Base-by-base conservation (phyloP, 2,113 vertebrate genomes). In the Alligator mississippiensis region DNA sequence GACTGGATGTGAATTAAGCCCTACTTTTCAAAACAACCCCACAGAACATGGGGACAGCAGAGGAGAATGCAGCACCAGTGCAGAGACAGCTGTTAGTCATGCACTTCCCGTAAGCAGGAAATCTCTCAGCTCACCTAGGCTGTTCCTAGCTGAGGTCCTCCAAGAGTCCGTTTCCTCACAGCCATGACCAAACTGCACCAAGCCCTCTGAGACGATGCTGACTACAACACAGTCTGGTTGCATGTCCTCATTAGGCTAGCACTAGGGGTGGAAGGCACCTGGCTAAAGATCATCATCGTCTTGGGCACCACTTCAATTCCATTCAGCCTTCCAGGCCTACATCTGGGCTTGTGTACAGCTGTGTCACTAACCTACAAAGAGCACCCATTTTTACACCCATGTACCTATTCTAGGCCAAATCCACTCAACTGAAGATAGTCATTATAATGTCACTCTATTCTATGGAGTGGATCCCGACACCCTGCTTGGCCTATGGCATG, bases 221-320 rank as follows among this genome's bases (percentile, higher is more conserved):
- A 77, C 3, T 15, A 60, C n/a, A 79, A 79, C 0, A 0, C 79
- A 75, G 47, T 47, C 9, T 47, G 47, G 47, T 47, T 47, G 47
- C 47, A 47, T 47, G 47, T 22, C 59, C 47, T 0, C 0, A 62
- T 38, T 72, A 2, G 3, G 18, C 9, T 0, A 0, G 9, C 8
- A 38, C 0, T 0, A 13, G 1, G 4, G 4, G 63, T 66, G n/a
- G 74, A 82, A 79, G 21, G 17, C 0, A 1, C n/a, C 12, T 57
- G 80, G 63, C 54, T 60, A 90, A 62, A 90, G 70, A 30, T 19
- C 18, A 9, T 34, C 5, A 16, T 87, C 84, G 79, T 11, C 8
- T 27, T 19, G 3, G 12, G 4, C 7, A 22, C 57, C 74, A 75
- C 38, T 81, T 90, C 66, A 62, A 84, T 72, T 3, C 18, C 34